Conservation (phyloP, 2,888 invertebrate genomes). For the Cyclophora punctaria region DNA sequence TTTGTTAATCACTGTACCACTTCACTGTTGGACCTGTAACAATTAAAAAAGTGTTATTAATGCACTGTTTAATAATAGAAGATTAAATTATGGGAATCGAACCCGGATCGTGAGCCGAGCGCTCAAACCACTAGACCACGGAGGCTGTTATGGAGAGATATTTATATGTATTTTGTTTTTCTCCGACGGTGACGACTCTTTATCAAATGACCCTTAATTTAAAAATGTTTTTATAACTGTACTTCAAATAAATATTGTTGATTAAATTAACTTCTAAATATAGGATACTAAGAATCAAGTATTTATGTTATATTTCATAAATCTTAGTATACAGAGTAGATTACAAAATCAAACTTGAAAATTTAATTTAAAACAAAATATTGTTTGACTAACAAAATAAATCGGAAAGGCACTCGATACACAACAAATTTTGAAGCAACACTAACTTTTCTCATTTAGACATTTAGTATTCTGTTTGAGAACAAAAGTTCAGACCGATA, state of each 20-base stretch:
- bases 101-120: too few species aligned
- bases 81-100: too few species aligned
- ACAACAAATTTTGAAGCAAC: background rate
- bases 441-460: conserved; percentile 10
- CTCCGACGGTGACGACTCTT: too few species aligned
- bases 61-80: too few species aligned
- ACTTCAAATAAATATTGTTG: too few species aligned
- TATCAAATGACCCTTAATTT: too few species aligned
- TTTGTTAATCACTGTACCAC: conserved; percentile 9
- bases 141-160: too few species aligned
- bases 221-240: too few species aligned
- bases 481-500: conserved; percentile 8
- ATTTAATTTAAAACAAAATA: background rate
- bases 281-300: background rate
- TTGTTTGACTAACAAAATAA: background rate
- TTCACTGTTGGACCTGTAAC: conserved; percentile 18
- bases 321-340: background rate
- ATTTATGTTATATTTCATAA: background rate
- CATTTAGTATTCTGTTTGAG: conserved; percentile 5
- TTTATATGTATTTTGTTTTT: too few species aligned
- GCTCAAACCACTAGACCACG: too few species aligned
- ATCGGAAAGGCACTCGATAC: background rate
- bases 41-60: background rate
- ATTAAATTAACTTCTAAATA: background rate
- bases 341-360: background rate